Evolutionary conservation across 2,797 vertebrate species (phyloP), one percentile per base, ranked within the genome.

Genomic region (Halcyon leucocephala): DNA sequence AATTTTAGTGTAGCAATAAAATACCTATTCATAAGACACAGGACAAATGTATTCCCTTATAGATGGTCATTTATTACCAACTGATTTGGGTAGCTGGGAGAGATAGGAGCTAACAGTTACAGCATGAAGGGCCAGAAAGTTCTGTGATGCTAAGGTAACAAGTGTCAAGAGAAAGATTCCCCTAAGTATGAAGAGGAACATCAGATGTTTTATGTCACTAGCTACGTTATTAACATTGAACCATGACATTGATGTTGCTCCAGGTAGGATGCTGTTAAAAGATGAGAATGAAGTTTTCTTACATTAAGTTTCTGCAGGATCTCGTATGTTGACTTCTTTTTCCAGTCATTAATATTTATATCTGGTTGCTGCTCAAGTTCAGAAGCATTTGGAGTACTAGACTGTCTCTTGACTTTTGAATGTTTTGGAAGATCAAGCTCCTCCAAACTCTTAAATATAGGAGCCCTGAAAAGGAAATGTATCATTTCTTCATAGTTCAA

Each of bases 381-480:
- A 1, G 99, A 98, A 89, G 96, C 98, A 33, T 98, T 98, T 39
- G 99, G 98, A 4, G 99, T 99, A 95, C 99, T 99, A 52, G 97
- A 98, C 89, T 99, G 99, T 73, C 99, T 98, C 97, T 99, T 99
- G 92, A 99, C 99, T 98, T 99, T 99, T 28, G 99, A 99, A 98
- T 99, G 99, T 86, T 99, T 99, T 5, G 99, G 99, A 94, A 99
- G 96, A 97, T 99, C 99, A 93, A 99, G 92, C 90, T 99, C 99
- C 95, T 99, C 99, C 61, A 99, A 99, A 97, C 99, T 99, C 97
- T 98, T 99, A 97, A 99, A 99, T 97, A 99, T 98, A 3, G 99
- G 99, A 95, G 99, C 98, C 93, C 99, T 99, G 80, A 33, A 95
- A 91, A 90, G 77, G 10, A 90, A 87, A 51, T 9, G 51, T 51